Evolutionary conservation across 2,888 invertebrate species (phyloP).

Genomic region (Philereme transversata): DNA sequence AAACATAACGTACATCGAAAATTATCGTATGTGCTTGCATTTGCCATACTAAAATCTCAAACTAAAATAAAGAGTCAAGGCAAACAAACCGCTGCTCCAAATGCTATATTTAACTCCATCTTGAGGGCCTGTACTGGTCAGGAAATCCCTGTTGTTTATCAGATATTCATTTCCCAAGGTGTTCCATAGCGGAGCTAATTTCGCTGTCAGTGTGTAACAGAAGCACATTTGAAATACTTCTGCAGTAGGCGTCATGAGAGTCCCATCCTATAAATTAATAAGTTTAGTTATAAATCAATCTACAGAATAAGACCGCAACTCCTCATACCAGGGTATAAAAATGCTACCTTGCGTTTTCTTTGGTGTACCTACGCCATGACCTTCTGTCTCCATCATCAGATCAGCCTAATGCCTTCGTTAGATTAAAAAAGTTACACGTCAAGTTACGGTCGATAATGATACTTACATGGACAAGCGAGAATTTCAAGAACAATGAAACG

Average conservation of each 20-base stretch:
- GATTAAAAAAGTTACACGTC: no score
- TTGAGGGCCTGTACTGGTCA: constrained; percentile 58
- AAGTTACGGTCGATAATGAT: background rate
- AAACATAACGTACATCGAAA: no score
- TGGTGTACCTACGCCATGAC: no score
- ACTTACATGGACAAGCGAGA: constrained; percentile 67
- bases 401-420: no score
- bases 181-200: constrained; percentile 73
- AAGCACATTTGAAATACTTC: constrained; percentile 70
- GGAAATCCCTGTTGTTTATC: constrained; percentile 72
- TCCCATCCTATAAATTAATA: constrained; percentile 53
- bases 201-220: constrained; percentile 70
- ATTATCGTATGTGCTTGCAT: no score
- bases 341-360: no score
- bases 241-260: constrained; percentile 51
- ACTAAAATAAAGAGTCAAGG: background rate
- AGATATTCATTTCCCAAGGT: constrained; percentile 60
- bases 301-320: no score
- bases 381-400: no score
- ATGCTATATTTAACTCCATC: constrained; percentile 61
- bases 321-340: no score
- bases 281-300: background rate
- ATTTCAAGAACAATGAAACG: constrained; percentile 66
- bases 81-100: constrained; percentile 52
- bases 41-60: no score